A percentile compares a stretch with the other conserved stretches of the same genome.
Evolutionary conservation across 2,888 invertebrate genomes (phyloP).

Genomic region (Agrochola macilenta): DNA sequence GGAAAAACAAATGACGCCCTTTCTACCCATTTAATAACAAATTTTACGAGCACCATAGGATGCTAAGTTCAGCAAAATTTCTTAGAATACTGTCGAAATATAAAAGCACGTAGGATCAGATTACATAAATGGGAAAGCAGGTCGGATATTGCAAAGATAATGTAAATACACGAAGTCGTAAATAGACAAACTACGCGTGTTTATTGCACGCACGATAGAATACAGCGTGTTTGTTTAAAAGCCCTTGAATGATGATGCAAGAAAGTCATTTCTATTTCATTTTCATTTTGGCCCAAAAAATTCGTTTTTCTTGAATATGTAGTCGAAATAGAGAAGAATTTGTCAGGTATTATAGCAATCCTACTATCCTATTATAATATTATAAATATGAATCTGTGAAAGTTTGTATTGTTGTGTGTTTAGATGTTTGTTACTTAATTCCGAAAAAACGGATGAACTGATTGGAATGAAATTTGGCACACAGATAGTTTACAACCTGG

Average conservation of each 20-base stretch:
- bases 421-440: too few species aligned
- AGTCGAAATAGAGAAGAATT: too few species aligned
- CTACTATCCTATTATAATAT: too few species aligned
- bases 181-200: not conserved
- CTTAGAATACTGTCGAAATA: slow-evolving; percentile 35
- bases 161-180: slow-evolving; percentile 55
- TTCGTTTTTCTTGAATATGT: not conserved
- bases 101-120: slow-evolving; percentile 66
- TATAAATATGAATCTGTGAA: too few species aligned
- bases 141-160: slow-evolving; percentile 65
- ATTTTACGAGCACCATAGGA: not conserved
- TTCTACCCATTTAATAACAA: not conserved
- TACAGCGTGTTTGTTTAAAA: not conserved
- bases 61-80: slow-evolving; percentile 12
- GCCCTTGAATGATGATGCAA: not conserved
- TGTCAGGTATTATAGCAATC: too few species aligned
- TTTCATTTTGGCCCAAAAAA: not conserved
- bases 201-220: not conserved
- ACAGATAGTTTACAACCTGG: too few species aligned
- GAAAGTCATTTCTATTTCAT: not conserved
- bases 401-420: too few species aligned
- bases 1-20: not conserved
- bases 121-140: slow-evolving; percentile 70
- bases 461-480: too few species aligned
- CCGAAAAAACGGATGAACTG: too few species aligned